phyloP scores from a whole-genome alignment of 92 coral and sea anemone genomes.

The Phenganax marumi region DNA sequence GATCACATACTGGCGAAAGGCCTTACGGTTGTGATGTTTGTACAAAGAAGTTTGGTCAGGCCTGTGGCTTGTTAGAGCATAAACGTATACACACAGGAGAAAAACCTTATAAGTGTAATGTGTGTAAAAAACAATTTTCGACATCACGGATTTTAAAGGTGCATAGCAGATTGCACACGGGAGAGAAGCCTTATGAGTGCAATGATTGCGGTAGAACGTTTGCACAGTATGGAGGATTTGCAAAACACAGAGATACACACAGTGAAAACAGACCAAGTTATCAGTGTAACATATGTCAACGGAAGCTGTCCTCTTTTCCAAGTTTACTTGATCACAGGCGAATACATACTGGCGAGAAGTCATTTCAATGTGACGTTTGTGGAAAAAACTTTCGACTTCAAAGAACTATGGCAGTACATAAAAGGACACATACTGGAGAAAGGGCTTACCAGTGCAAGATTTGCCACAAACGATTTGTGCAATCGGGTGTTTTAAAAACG shows the following conservation, averaged over 20 bases:
- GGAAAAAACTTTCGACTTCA: neutral
- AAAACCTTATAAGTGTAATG: neutral
- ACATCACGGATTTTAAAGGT: neutral
- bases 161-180: neutral
- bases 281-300: neutral
- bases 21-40: slow-evolving; percentile 51
- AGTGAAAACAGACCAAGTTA: neutral
- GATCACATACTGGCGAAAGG: slow-evolving; percentile 46
- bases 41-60: slow-evolving; percentile 44
- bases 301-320: neutral
- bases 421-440: neutral
- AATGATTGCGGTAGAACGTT: neutral
- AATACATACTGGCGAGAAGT: neutral
- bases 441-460: neutral
- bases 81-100: slow-evolving; percentile 4
- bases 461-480: neutral
- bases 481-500: neutral
- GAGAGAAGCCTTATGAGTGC: neutral
- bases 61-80: slow-evolving; percentile 52
- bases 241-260: neutral
- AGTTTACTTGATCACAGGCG: neutral
- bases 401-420: neutral
- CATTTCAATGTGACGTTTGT: slow-evolving; percentile 6
- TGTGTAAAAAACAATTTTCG: neutral
- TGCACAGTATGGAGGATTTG: neutral